Evolutionary conservation across 2,888 invertebrate genomes (phyloP).

Genomic region (Pristionchus exspectatus): DNA sequence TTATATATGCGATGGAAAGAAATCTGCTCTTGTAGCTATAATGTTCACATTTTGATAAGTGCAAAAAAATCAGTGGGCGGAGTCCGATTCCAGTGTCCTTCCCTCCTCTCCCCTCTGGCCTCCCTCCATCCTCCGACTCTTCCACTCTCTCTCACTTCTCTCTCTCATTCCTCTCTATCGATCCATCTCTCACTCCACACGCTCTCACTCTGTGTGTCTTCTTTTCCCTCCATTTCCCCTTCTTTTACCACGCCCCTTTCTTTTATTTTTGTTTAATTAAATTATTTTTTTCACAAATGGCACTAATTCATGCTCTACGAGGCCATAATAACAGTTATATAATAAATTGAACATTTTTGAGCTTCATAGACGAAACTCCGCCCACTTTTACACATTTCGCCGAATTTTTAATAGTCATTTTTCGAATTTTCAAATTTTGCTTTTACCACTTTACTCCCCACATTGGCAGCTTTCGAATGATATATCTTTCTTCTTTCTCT

Average conservation of each 20-base stretch:
- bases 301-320: not conserved
- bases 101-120: not conserved
- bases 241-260: conserved; percentile 42
- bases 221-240: conserved; percentile 25
- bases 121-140: not conserved
- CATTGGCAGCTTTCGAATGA: not conserved
- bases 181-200: conserved; percentile 48
- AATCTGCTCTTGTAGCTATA: too few species aligned
- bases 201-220: not conserved
- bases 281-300: not conserved
- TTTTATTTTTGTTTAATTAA: not conserved
- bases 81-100: not conserved
- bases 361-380: not conserved
- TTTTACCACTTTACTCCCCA: not conserved
- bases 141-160: not conserved
- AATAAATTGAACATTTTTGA: not conserved
- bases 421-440: not conserved
- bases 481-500: not conserved
- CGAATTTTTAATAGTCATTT: not conserved
- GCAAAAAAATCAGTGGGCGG: too few species aligned
- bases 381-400: not conserved
- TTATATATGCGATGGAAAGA: too few species aligned
- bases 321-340: not conserved
- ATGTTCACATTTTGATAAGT: too few species aligned
- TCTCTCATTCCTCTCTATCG: conserved; percentile 10